Base-by-base conservation (phyloP, 1,140 invertebrate species). In the Diachasma alloeum region DNA sequence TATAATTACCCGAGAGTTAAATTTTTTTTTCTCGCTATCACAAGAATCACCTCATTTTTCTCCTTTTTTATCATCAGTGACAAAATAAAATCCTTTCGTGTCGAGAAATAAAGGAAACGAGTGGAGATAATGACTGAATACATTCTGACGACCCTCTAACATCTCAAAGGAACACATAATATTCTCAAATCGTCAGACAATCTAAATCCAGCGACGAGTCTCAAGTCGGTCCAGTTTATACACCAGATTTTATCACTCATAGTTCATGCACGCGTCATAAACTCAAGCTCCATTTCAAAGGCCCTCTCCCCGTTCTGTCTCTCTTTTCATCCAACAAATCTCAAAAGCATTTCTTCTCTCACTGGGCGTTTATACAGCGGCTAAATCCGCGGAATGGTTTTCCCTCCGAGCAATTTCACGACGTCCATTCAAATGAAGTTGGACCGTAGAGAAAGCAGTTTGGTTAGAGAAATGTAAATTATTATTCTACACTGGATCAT, bases 231-330 rank as follows among this genome's bases (percentile, higher is more conserved):
- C 48, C 19, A 31, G 53, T 59, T 71, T 70, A 37, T 46, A 42
- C 66, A 69, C 56, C 5, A 63, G 56, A 76, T 76, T 76, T 76
- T 76, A 83, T 81, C 78, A 74, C 72, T 56, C 78, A 78, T 83
- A 83, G 76, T 83, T 83, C 78, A 82, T 76, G 77, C 82, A 79
- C 80, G 79, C 79, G 73, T 83, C 81, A 79, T 82, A 83, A 83
- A 83, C 78, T 76, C 48, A 75, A 76, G 77, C 76, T 82, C 78
- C 80, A 77, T 81, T 81, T 81, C 77, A 76, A 79, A 82, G 75
- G 68, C 48, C 24, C 73, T 77, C 71, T 67, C 39, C 56, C 17
- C 11, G 13, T 66, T 66, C 24, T 68, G 31, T 77, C 36, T 73
- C 70, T 77, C 36, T 8, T 46, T 1, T 42, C 56, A n/a, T 73